phyloP scores from a whole-genome alignment of 2,797 vertebrate species.

The Galago senegalensis region DNA sequence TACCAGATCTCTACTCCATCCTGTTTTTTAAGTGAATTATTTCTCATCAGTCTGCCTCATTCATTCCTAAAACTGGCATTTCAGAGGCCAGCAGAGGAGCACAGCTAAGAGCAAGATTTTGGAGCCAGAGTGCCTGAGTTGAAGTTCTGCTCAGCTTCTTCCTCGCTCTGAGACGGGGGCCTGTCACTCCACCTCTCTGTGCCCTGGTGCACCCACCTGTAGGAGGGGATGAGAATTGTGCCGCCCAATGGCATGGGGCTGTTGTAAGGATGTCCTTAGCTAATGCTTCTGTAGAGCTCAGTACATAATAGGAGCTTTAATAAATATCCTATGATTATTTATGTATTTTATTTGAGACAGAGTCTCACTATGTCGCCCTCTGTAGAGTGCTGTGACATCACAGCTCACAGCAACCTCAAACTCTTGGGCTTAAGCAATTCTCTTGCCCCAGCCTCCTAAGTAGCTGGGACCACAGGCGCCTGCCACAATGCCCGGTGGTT shows the following conservation, averaged over 20 bases:
- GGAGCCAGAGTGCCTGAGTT: neutral
- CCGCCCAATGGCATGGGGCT: no score
- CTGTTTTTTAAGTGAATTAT: neutral
- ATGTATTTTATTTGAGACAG: no score
- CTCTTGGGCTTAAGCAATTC: no score
- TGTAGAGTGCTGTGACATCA: no score
- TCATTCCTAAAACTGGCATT: neutral
- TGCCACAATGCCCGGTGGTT: no score
- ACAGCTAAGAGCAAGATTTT: neutral
- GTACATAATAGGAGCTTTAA: neutral
- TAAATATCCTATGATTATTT: no score
- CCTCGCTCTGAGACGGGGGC: neutral
- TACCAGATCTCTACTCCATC: no score
- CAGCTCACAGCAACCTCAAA: no score
- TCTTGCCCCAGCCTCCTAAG: no score
- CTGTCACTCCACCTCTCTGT: neutral
- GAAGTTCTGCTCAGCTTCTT: neutral
- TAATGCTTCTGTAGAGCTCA: neutral
- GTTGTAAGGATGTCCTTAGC: neutral
- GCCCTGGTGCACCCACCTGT: rapidly evolving
- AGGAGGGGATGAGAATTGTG: neutral
- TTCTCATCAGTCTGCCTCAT: neutral
- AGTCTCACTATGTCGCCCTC: no score
- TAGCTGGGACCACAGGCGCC: no score
- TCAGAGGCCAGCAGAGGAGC: neutral